These are phyloP conservation scores for Platypus cylindrus DNA, from an alignment of 2,888 invertebrate species.

Conservation along the genomic window DNA sequence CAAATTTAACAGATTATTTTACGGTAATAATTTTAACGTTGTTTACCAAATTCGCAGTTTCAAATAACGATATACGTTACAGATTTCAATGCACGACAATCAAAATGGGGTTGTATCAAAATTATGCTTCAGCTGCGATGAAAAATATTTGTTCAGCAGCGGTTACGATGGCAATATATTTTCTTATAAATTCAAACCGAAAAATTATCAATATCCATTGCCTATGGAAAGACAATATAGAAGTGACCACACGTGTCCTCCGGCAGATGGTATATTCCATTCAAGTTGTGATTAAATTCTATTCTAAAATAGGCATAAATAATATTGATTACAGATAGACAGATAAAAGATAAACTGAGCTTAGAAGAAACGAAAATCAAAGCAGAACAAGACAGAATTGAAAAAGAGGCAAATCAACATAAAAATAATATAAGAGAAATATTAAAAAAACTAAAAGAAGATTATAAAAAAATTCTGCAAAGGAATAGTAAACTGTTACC, in stretches of 20 bases:
- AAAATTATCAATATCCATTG: conserved; percentile 22
- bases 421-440: conserved; percentile 32
- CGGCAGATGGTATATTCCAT: conserved; percentile 6
- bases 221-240: conserved; percentile 1
- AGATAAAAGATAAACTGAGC: conserved; percentile 33
- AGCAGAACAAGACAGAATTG: conserved; percentile 50
- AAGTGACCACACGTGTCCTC: conserved; percentile 7
- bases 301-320: neutral
- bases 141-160: conserved; percentile 42
- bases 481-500: conserved; percentile 45
- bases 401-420: conserved; percentile 48
- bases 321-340: conserved; percentile 26
- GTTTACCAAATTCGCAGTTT: neutral
- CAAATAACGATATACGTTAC: conserved; percentile 3
- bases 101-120: conserved; percentile 53
- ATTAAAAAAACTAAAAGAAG: conserved; percentile 42
- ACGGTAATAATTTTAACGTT: conserved; percentile 11
- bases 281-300: neutral
- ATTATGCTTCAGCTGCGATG: conserved; percentile 50
- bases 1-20: conserved; percentile 46
- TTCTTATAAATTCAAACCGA: conserved; percentile 46
- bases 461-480: conserved; percentile 25
- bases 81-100: conserved; percentile 57
- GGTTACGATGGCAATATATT: conserved; percentile 72
- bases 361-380: conserved; percentile 59